Base-by-base conservation (phyloP, 2,888 invertebrate species). In the Epistrophe grossulariae region DNA sequence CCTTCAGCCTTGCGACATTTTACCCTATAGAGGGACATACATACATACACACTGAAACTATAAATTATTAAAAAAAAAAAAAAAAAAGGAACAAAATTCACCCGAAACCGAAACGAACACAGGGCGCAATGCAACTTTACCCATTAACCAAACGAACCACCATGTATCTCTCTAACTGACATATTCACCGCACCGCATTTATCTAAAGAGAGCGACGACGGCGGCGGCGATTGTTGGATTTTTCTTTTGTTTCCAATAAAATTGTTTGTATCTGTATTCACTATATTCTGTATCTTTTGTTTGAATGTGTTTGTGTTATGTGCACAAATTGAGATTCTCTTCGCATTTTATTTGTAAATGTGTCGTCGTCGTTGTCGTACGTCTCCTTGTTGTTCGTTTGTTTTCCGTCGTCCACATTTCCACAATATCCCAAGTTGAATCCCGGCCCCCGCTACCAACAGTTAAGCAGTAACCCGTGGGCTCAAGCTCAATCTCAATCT, bases 311-410 rank as follows among this genome's bases (percentile, higher is more conserved):
- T 64, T 48, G 45, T 64, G 71, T 68, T 55, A 72, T 68, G 70
- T 68, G 78, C 55, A 76, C 78, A 35, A 60, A 35, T 38, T 64
- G 43, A 15, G 57, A 78, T 84, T 78, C 78, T 81, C 81, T 55
- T 78, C 71, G 78, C 74, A 82, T 85, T 85, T 81, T 78, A 85
- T 85, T 85, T 87, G 76, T 87, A 40, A 70, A 70, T 68, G 74
- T 31, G 35, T 35, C 35, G 35, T 35, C 9, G 35, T 24, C 31
- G 31, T 66, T 73, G 74, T 59, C 55, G 55, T 15, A 24, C 19
- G 66, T 77, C n/a, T n/a, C 66, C 64, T 31, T 31, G 24, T 66
- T 13, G 66, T 31, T 48, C 13, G 59, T 66, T 68, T 43, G 43
- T 64, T 64, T 45, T 17, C 40, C 19, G 40, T 60, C 52, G 24